These are phyloP conservation scores for Monopterus albus DNA, from an alignment of 2,113 vertebrate genomes.

Conservation along the genomic window DNA sequence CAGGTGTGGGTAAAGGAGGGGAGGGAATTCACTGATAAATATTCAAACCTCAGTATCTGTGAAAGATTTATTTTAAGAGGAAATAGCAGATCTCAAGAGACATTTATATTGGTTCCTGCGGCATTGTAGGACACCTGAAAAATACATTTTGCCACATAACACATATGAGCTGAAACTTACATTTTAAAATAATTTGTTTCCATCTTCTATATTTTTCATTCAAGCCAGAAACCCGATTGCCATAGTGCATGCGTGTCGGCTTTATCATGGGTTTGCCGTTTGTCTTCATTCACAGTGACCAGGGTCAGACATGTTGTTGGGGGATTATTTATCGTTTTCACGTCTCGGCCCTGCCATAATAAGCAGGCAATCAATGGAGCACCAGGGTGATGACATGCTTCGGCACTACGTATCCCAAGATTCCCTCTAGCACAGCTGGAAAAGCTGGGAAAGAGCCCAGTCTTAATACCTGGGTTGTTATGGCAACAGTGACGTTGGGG, in stretches of 20 bases:
- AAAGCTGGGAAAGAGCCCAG: conserved; percentile 66
- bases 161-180: background rate
- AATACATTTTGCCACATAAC: no score
- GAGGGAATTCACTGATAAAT: conserved; percentile 23
- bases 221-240: background rate
- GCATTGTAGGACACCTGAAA: background rate
- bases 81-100: no score
- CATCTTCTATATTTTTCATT: background rate
- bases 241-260: conserved; percentile 14
- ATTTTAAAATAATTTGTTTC: background rate
- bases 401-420: conserved; percentile 70
- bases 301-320: conserved; percentile 15
- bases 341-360: conserved; percentile 9
- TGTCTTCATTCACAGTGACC: conserved; percentile 9
- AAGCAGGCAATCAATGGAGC: conserved; percentile 41
- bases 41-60: conserved; percentile 6
- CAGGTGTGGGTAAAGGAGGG: conserved; percentile 2
- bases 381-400: conserved; percentile 29
- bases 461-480: conserved; percentile 79
- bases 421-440: conserved; percentile 74
- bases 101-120: no score
- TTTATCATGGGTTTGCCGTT: background rate
- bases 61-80: conserved; percentile 5
- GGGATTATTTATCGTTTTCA: conserved; percentile 50
- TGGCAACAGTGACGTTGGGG: conserved; percentile 80